A percentile compares a stretch with the other conserved stretches of the same genome.
These are phyloP conservation scores for Linyphia triangularis DNA, from an alignment of 2,888 invertebrate species.

Conservation along the genomic window DNA sequence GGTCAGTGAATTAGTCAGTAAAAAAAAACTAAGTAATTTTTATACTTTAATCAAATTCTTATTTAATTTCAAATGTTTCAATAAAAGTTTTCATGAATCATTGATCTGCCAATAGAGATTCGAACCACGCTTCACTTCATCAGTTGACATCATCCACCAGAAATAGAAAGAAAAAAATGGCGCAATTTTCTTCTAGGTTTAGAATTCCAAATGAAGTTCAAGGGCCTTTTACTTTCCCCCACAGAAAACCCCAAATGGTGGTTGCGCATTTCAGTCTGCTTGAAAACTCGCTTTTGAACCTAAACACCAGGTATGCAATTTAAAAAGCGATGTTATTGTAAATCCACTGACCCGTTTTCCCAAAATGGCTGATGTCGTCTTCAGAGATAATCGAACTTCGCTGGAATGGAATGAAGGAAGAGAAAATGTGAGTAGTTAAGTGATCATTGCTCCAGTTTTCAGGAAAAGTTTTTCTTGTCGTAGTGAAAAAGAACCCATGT, in stretches of 20 bases:
- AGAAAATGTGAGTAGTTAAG: background rate
- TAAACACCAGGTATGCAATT: background rate
- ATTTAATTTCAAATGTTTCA: background rate
- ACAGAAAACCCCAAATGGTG: background rate
- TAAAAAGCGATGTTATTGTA: background rate
- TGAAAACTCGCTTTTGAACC: background rate
- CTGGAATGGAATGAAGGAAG: background rate
- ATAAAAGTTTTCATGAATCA: background rate
- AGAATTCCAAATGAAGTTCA: background rate
- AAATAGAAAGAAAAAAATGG: background rate
- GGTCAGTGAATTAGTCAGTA: too few relatives aligned
- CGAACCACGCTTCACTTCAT: background rate
- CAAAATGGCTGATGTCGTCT: background rate
- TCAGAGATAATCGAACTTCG: background rate
- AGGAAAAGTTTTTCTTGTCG: background rate
- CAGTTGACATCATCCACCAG: background rate
- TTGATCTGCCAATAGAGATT: background rate
- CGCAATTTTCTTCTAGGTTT: background rate
- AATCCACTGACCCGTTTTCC: conserved; percentile 39
- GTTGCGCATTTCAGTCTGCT: background rate
- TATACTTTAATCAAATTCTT: too few relatives aligned
- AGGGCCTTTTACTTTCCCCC: background rate
- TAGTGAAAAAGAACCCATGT: background rate
- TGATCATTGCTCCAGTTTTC: conserved; percentile 37
- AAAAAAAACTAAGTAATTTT: too few relatives aligned